Evolutionary conservation across 1,140 invertebrate genomes (phyloP).

Genomic region (Bursaphelenchus mucronatus): DNA sequence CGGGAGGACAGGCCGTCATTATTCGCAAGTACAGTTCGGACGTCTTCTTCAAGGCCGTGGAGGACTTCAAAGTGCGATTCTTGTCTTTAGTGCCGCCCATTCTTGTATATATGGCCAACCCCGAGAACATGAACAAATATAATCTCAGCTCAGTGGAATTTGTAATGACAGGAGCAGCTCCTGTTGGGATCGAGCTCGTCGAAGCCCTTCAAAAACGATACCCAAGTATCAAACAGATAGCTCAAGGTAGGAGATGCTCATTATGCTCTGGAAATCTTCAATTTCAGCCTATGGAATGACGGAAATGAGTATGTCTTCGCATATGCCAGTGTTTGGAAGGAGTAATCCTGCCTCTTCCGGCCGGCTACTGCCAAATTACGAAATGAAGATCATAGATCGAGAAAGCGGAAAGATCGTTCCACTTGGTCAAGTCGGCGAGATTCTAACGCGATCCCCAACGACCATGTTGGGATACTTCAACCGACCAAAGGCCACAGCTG

Average conservation of each 20-base stretch:
- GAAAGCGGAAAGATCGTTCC: not conserved
- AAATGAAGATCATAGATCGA: slow-evolving; percentile 29
- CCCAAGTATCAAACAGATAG: slow-evolving; percentile 21
- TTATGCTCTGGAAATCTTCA: not conserved
- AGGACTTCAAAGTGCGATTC: slow-evolving; percentile 65
- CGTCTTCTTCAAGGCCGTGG: slow-evolving; percentile 68
- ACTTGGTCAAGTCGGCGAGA: slow-evolving; percentile 5
- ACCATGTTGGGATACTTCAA: slow-evolving; percentile 40
- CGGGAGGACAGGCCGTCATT: slow-evolving; percentile 70
- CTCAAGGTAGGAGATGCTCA: slow-evolving; percentile 5
- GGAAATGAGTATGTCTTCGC: slow-evolving; percentile 13
- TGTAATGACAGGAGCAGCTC: slow-evolving; percentile 22
- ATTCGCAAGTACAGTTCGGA: slow-evolving; percentile 73
- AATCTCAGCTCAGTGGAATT: slow-evolving; percentile 8
- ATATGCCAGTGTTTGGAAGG: slow-evolving; percentile 17
- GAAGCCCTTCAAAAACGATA: slow-evolving; percentile 17
- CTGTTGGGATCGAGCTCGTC: slow-evolving; percentile 14
- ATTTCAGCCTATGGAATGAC: slow-evolving; percentile 24
- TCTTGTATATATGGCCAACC: slow-evolving; percentile 16
- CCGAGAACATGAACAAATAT: slow-evolving; percentile 10
- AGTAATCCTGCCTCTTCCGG: slow-evolving; percentile 5
- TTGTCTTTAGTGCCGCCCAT: slow-evolving; percentile 25
- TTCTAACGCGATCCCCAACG: slow-evolving; percentile 28
- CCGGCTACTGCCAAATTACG: slow-evolving; percentile 17
- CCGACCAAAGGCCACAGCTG: slow-evolving; percentile 51